A percentile compares a stretch with the other conserved stretches of the same genome.
phyloP scores from a whole-genome alignment of 1,140 invertebrate species.

The Anthonomus grandis region DNA sequence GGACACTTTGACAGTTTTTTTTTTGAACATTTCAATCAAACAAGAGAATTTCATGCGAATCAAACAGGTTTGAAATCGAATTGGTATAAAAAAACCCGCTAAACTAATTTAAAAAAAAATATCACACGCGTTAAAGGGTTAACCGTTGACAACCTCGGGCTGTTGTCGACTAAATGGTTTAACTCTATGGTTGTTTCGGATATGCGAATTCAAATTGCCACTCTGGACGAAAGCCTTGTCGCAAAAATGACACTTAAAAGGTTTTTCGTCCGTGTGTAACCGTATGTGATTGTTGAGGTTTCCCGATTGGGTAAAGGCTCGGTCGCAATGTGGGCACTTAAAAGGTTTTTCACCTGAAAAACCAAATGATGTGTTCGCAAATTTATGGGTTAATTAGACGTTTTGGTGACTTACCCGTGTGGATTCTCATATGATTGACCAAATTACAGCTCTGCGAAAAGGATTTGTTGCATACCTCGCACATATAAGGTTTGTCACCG shows the following conservation, averaged over 20 bases:
- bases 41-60: too few relatives aligned
- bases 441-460: constrained; percentile 58
- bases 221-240: constrained; percentile 51
- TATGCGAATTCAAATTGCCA: constrained; percentile 53
- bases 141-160: background rate
- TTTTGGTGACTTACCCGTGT: constrained; percentile 35
- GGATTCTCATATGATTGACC: constrained; percentile 57
- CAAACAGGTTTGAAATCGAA: too few relatives aligned
- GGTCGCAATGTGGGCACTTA: constrained; percentile 46
- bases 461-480: constrained; percentile 51
- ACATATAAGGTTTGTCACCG: constrained; percentile 56
- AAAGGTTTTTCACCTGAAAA: constrained; percentile 46
- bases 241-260: constrained; percentile 48
- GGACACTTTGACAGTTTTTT: too few relatives aligned
- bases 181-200: constrained; percentile 39
- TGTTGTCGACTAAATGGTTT: too few relatives aligned
- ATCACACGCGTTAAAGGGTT: too few relatives aligned
- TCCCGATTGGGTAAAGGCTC: constrained; percentile 52
- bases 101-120: too few relatives aligned
- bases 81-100: too few relatives aligned
- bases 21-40: too few relatives aligned
- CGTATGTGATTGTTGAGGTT: constrained; percentile 53
- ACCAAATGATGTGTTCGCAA: constrained; percentile 31
- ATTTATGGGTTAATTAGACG: background rate
- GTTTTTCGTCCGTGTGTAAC: constrained; percentile 57